Evolutionary conservation across 2,797 vertebrate species (phyloP), one percentile per base, ranked within the genome.

Genomic region (Sitta carolinensis): DNA sequence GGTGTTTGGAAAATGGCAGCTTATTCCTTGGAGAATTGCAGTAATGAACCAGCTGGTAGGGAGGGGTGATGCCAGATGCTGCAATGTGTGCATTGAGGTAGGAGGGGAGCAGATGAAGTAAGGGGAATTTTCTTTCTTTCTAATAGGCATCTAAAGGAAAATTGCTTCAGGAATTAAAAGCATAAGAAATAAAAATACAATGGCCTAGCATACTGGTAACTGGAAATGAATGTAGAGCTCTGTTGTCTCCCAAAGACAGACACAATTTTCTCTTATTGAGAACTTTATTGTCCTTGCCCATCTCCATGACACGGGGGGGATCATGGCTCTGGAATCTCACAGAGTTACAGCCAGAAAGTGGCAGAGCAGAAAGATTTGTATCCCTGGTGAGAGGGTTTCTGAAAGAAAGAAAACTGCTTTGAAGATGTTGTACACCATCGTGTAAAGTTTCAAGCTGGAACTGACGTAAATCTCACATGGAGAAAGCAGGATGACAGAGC

Each of bases 41-140:
- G 66, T 63, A 89, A 58, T 0, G 0, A 90, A 74, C 45, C 75
- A 87, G 68, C 34, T 58, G 84, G 52, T 68, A 59, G 36, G 54
- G 87, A 90, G 68, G 78, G 61, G 36, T 80, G 55, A 68, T 83
- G 63, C 72, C 83, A 84, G 77, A 75, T 91, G 69, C 68, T 94
- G 30, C 54, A 81, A 43, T 0, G 0, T 68, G 69, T 85, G 43
- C 51, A 36, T 11, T 34, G 73, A 87, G 48, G 36, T 83, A 58
- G 66, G 26, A 89, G 43, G 8, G 16, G 19, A 92, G 27, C 7
- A 54, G 54, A 51, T 77, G 45, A 87, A 74, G 34, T 68, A 59
- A 68, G 87, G 42, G 25, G 42, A 84, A 80, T 3, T 1, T 36
- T 7, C 59, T 36, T 90, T 38, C 15, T 4, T 13, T 89, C 7